A percentile compares a stretch with the other conserved stretches of the same genome.
These are phyloP conservation scores for Diarsia rubi DNA, from an alignment of 2,888 invertebrate species.

Conservation along the genomic window DNA sequence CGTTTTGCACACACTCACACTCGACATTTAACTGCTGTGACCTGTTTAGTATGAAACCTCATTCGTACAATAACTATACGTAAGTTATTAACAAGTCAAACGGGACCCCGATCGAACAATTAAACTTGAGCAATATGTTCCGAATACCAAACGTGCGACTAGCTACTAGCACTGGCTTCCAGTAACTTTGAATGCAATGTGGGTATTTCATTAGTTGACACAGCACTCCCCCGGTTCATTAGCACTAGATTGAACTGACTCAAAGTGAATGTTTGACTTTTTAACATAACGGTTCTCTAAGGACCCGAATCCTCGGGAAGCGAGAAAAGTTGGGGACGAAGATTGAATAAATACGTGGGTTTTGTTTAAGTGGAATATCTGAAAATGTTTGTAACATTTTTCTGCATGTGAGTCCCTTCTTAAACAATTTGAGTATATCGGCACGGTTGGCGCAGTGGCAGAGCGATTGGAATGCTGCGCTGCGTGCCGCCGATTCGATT, in stretches of 20 bases:
- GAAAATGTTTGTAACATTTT: neutral
- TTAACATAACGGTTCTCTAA: constrained; percentile 20
- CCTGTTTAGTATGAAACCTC: constrained; percentile 40
- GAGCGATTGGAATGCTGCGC: too few relatives aligned
- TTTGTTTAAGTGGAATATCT: neutral
- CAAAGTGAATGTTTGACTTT: constrained; percentile 39
- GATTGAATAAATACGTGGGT: constrained; percentile 28
- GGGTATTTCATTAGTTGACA: constrained; percentile 56
- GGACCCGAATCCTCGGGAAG: neutral
- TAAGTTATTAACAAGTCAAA: constrained; percentile 56
- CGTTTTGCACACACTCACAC: neutral
- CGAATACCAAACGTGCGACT: constrained; percentile 32
- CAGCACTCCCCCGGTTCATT: constrained; percentile 40
- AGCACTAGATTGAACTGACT: constrained; percentile 28
- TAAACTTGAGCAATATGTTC: constrained; percentile 49
- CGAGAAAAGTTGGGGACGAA: constrained; percentile 15
- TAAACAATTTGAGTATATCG: too few relatives aligned
- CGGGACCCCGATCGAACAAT: constrained; percentile 38
- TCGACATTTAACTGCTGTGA: constrained; percentile 38
- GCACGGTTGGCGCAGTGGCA: too few relatives aligned
- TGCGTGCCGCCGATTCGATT: too few relatives aligned
- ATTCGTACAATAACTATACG: constrained; percentile 37
- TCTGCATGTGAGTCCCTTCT: too few relatives aligned
- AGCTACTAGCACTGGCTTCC: constrained; percentile 28
- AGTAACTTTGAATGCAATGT: constrained; percentile 47